Evolutionary conservation across 92 coral and sea anemone species (phyloP).

Genomic region (Porites cylindrica): DNA sequence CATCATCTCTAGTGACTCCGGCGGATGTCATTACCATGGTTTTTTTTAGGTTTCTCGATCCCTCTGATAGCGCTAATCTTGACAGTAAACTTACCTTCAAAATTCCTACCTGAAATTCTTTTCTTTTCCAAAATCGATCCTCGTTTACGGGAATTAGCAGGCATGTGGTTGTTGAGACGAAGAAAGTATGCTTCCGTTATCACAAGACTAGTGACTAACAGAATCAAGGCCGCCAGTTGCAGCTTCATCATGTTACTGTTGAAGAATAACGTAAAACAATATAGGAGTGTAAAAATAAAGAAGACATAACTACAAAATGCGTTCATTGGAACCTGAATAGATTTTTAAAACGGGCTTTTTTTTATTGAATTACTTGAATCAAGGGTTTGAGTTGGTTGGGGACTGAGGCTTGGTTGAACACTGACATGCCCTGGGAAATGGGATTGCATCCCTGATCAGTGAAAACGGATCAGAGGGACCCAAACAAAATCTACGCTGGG

Average conservation of each 20-base stretch:
- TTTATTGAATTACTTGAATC: no score
- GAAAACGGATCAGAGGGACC: no score
- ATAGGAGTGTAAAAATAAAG: not conserved
- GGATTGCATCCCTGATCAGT: no score
- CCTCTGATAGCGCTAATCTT: no score
- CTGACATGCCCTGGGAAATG: no score
- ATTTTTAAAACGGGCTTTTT: no score
- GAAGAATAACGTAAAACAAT: not conserved
- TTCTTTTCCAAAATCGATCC: not conserved
- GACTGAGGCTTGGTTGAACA: no score
- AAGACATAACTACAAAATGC: not conserved
- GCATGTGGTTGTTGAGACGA: not conserved
- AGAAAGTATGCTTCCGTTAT: not conserved
- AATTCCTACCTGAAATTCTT: not conserved
- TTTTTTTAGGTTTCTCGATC: no score
- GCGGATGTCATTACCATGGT: no score
- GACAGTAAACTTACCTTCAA: not conserved
- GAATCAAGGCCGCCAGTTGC: not conserved
- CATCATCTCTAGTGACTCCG: no score
- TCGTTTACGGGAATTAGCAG: not conserved
- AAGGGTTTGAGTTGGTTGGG: no score
- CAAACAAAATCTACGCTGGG: no score
- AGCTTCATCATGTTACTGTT: conserved; percentile 5
- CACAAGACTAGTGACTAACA: conserved; percentile 6
- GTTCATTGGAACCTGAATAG: not conserved